Percentiles rank a stretch among this genome's conserved stretches.
Evolutionary conservation across 2,113 vertebrate species (phyloP).

Genomic region (Ailurus styani): DNA sequence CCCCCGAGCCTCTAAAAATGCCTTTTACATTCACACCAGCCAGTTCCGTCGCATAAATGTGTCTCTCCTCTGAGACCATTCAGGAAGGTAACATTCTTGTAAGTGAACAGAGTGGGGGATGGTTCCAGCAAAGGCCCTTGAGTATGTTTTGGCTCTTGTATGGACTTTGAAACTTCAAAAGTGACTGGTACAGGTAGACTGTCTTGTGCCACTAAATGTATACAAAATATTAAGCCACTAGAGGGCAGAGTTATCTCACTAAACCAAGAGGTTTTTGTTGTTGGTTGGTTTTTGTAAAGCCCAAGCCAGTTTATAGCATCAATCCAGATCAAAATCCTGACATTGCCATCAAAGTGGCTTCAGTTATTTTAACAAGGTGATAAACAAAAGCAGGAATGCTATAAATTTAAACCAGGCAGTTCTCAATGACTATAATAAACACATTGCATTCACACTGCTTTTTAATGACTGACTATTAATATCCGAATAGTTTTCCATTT

Average conservation of each 20-base stretch:
- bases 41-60: not conserved
- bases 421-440: not conserved
- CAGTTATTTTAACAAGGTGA: not conserved
- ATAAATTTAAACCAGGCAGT: not conserved
- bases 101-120: not conserved
- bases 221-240: conserved; percentile 22
- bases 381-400: not conserved
- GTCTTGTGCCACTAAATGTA: not conserved
- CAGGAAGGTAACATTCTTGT: not conserved
- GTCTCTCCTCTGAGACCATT: not conserved
- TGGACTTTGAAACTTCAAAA: not conserved
- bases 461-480: not conserved
- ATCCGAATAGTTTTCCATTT: not conserved
- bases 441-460: not conserved
- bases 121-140: not conserved
- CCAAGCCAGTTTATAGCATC: not conserved
- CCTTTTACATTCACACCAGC: not conserved
- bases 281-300: not conserved
- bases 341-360: not conserved
- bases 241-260: conserved; percentile 48
- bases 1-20: fast-evolving
- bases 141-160: not conserved
- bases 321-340: not conserved
- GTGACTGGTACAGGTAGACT: not conserved
- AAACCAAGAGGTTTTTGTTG: not conserved